phyloP scores from a whole-genome alignment of 2,797 vertebrate genomes.

The Sebastes iracundus region DNA sequence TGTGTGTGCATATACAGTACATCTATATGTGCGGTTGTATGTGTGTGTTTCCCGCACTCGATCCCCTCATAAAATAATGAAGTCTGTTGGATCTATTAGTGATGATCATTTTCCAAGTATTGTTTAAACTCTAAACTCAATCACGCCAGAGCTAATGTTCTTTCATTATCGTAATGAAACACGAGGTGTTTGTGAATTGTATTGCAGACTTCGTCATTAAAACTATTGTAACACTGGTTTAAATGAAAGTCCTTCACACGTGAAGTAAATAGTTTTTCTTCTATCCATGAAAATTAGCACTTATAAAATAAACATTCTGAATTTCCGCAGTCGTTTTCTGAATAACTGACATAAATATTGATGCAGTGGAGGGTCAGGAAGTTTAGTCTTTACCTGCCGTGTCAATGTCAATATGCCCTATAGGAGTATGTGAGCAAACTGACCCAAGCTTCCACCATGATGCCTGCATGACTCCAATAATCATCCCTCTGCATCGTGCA shows the following conservation, averaged over 20 bases:
- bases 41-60: neutral
- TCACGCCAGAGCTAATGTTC: slow-evolving; percentile 55
- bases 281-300: neutral
- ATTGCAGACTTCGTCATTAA: slow-evolving; percentile 31
- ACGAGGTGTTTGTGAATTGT: slow-evolving; percentile 1
- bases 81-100: slow-evolving; percentile 63
- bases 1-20: neutral
- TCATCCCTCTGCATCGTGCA: neutral
- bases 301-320: neutral
- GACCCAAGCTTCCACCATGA: neutral
- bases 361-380: neutral
- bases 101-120: slow-evolving; percentile 59
- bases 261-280: slow-evolving; percentile 1
- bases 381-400: neutral
- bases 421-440: neutral
- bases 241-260: slow-evolving; percentile 31
- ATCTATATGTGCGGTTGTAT: neutral
- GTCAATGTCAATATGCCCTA: neutral
- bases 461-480: neutral
- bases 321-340: neutral
- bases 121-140: slow-evolving; percentile 75
- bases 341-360: neutral
- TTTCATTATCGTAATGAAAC: slow-evolving; percentile 57
- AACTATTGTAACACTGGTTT: slow-evolving; percentile 52
- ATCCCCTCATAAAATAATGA: slow-evolving; percentile 64